Base-by-base conservation (phyloP, 2,888 invertebrate genomes). In the Caenorhabditis panamensis region DNA sequence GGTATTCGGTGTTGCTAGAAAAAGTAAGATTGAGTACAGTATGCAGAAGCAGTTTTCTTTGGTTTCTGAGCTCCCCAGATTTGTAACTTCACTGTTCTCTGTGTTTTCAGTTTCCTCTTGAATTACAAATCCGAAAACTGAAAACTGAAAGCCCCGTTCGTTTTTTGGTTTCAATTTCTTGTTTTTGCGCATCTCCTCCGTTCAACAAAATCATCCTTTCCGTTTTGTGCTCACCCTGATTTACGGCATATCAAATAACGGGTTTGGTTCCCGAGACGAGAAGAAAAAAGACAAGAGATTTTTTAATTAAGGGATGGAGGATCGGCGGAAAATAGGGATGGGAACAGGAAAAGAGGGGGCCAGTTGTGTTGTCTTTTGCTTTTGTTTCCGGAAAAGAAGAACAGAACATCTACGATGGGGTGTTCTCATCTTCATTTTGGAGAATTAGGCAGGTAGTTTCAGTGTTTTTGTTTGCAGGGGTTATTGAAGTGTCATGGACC, bases 1-100 rank as follows among this genome's bases (percentile, higher is more conserved):
- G 64, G 59, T 90, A 90, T 67, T 89, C 89, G 4, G 89, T 89
- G 75, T 90, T 87, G 64, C 90, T 90, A 71, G 80, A 90, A 80
- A 47, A 2, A 2, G n/a, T 11, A 44, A 49, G 16, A 49, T n/a
- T 31, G 31, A 31, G 31, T 6, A 31, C 31, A 31, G 31, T 31
- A 31, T 31, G 31, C 31, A n/a, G n/a, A n/a, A n/a, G n/a, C n/a
- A n/a, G n/a, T n/a, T n/a, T n/a, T n/a, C n/a, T n/a, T n/a, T n/a
- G n/a, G n/a, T n/a, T n/a, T n/a, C n/a, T n/a, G n/a, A n/a, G n/a
- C n/a, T n/a, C n/a, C n/a, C n/a, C n/a, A n/a, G n/a, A n/a, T n/a
- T n/a, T n/a, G n/a, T n/a, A n/a, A n/a, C n/a, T n/a, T n/a, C n/a
- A n/a, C 59, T 31, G 8, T 13, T 41, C 16, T 16, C 16, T 26